These are phyloP conservation scores for Euphonia xanthogaster DNA, from an alignment of 2,797 vertebrate genomes.

Conservation along the genomic window DNA sequence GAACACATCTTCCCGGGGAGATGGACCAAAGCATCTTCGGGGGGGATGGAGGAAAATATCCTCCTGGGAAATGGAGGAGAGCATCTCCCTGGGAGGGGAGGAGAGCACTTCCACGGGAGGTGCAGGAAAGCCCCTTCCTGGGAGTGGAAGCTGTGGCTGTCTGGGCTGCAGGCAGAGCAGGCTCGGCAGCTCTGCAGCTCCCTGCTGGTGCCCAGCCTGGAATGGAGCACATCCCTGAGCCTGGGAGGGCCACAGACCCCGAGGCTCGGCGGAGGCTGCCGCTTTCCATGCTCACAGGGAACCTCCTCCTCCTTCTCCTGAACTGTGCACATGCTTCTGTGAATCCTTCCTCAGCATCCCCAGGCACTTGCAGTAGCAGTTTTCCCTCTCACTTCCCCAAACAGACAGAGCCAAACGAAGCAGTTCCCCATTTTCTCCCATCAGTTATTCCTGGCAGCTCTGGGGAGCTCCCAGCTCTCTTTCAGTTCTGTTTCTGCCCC, in stretches of 20 bases:
- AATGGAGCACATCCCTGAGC: background rate
- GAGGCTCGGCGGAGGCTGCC: background rate
- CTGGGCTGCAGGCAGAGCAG: background rate
- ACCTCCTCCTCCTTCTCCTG: background rate
- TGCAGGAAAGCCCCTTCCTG: no score
- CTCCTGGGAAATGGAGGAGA: background rate
- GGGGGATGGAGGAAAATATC: background rate
- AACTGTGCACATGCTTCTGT: background rate
- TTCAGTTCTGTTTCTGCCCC: background rate
- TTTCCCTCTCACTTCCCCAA: conserved; percentile 42
- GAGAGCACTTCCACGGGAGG: background rate
- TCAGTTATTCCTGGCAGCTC: background rate
- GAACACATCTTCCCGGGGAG: background rate
- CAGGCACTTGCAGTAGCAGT: background rate
- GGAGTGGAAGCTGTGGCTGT: background rate
- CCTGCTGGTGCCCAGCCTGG: rapidly evolving
- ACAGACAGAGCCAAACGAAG: background rate
- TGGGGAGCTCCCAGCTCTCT: background rate
- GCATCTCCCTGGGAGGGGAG: rapidly evolving
- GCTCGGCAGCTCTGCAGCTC: background rate
- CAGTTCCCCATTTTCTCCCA: conserved; percentile 2
- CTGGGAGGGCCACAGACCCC: rapidly evolving
- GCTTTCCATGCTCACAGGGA: background rate
- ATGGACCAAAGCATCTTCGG: background rate
- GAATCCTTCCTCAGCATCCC: background rate